Evolutionary conservation across 2,113 vertebrate genomes (phyloP), one percentile per base, ranked within the genome.

Genomic region (Festucalex cinctus): DNA sequence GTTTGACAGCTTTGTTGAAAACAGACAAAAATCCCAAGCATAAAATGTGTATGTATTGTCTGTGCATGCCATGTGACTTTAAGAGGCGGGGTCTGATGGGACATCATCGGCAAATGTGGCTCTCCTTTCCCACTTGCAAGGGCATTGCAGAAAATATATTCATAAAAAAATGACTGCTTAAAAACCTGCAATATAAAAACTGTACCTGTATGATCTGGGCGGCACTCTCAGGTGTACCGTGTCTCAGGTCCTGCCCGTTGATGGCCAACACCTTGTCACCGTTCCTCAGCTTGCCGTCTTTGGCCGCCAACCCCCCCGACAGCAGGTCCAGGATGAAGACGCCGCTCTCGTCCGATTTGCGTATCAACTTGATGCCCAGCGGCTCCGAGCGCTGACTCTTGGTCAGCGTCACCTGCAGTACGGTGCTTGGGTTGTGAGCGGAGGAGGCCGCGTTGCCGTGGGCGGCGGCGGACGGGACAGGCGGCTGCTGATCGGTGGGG

Each of bases 141-240:
- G n/a, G n/a, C n/a, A n/a, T n/a, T n/a, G n/a, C n/a, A n/a, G n/a
- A n/a, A n/a, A n/a, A n/a, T n/a, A n/a, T n/a, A n/a, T n/a, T n/a
- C n/a, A n/a, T n/a, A n/a, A n/a, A n/a, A n/a, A n/a, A n/a, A n/a
- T n/a, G n/a, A n/a, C n/a, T n/a, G n/a, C n/a, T n/a, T n/a, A n/a
- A n/a, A n/a, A n/a, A n/a, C n/a, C n/a, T n/a, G n/a, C n/a, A n/a
- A n/a, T n/a, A n/a, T n/a, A n/a, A n/a, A 56, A 6, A 7, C 24
- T 16, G 9, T 89, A 96, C 95, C 95, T 96, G 95, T 81, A 97
- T 97, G 69, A 97, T 96, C 82, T 95, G 94, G 2, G 95, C 95
- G 3, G 95, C 95, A 1, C 93, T 93, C 88, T 97, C 95, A 0
- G 95, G 95, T 2, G 94, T 96, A 20, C 95, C 95, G 58, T 95